Percentiles rank a stretch among this genome's conserved stretches.
Conservation (phyloP, 1,140 invertebrate genomes). For the Sipha flava region DNA sequence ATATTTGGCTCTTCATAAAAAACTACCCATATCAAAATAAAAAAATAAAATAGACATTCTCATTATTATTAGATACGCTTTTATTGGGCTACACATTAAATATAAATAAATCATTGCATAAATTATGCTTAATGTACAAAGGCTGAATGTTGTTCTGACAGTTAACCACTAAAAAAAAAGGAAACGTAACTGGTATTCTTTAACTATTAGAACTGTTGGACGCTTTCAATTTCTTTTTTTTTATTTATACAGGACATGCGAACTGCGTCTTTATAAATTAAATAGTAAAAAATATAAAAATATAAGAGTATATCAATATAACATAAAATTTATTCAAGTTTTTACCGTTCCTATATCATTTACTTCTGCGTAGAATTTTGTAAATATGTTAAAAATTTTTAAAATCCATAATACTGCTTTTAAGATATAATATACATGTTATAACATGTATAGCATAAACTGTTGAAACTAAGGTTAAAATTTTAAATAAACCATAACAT, state of each 20-base stretch:
- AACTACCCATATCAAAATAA: neutral
- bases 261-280: neutral
- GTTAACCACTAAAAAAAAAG: neutral
- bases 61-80: neutral
- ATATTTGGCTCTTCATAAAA: neutral
- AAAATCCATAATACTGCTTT: no score
- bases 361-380: no score
- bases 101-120: neutral
- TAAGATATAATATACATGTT: no score
- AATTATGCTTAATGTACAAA: neutral
- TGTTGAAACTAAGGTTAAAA: no score
- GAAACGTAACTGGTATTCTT: neutral
- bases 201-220: neutral
- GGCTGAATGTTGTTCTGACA: neutral
- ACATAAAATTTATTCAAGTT: neutral
- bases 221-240: neutral
- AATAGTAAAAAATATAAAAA: neutral
- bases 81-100: neutral
- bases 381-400: no score
- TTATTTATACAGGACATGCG: constrained; percentile 17
- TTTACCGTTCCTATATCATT: neutral
- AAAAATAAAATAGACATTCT: neutral
- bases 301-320: neutral
- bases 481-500: no score
- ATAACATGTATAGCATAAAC: no score